These are phyloP conservation scores for Melipona beecheii DNA, from an alignment of 2,888 invertebrate genomes.

Conservation along the genomic window DNA sequence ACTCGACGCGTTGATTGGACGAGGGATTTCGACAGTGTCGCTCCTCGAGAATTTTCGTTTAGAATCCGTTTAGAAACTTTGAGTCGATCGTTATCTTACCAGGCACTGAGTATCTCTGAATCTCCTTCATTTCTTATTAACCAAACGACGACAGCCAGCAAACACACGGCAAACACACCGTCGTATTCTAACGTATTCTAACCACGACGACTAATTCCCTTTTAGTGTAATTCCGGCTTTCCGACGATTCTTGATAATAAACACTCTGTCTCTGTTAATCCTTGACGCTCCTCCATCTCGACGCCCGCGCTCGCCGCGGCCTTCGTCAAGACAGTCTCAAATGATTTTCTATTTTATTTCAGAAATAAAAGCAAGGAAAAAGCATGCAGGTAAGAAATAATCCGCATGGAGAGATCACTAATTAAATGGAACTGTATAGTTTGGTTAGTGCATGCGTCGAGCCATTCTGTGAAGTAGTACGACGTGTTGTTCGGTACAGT, in stretches of 20 bases:
- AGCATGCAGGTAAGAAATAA: slow-evolving; percentile 87
- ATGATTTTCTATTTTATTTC: slow-evolving; percentile 83
- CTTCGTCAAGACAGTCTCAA: slow-evolving; percentile 58
- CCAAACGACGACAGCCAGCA: slow-evolving; percentile 7
- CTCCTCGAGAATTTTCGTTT: background rate
- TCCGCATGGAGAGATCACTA: slow-evolving; percentile 55
- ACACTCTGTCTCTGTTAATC: background rate
- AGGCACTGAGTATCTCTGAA: background rate
- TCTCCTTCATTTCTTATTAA: slow-evolving; percentile 26
- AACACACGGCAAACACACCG: background rate
- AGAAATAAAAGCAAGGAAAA: slow-evolving; percentile 91
- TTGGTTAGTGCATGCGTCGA: slow-evolving; percentile 49
- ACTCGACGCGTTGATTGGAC: background rate
- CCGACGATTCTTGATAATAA: slow-evolving; percentile 13
- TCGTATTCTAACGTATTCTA: slow-evolving; percentile 38
- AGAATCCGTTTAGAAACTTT: background rate
- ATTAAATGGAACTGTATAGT: slow-evolving; percentile 49
- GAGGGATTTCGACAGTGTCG: background rate
- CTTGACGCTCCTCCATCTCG: slow-evolving; percentile 2
- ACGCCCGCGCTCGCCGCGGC: slow-evolving; percentile 21
- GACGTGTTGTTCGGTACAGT: slow-evolving; percentile 28
- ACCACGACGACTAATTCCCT: slow-evolving; percentile 40
- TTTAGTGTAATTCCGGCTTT: background rate
- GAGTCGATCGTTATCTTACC: background rate
- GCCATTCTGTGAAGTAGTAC: slow-evolving; percentile 23